Percentiles rank a stretch among this genome's conserved stretches.
These are phyloP conservation scores for Crypturellus undulatus DNA, from an alignment of 2,113 vertebrate genomes.

Conservation along the genomic window DNA sequence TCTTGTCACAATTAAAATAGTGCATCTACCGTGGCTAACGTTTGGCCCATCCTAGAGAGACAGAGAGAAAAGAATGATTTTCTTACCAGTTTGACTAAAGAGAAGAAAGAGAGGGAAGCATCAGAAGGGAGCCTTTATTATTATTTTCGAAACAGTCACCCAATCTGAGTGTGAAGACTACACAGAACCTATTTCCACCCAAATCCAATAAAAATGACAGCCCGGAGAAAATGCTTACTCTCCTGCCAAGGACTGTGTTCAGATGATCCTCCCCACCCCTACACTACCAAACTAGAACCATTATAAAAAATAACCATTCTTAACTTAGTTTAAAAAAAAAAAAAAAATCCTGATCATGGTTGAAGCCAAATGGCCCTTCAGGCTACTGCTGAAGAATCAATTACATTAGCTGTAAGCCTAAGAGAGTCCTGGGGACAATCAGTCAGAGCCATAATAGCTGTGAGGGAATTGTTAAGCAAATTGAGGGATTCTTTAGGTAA, in stretches of 20 bases:
- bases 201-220: constrained; percentile 38
- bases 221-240: constrained; percentile 31
- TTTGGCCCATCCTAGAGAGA: background rate
- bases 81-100: background rate
- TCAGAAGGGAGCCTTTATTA: background rate
- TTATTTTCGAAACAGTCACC: background rate
- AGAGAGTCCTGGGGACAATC: constrained; percentile 71
- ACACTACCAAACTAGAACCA: constrained; percentile 42
- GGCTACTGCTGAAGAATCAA: constrained; percentile 74
- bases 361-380: constrained; percentile 72
- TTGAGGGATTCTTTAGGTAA: constrained; percentile 76
- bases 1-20: background rate
- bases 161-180: constrained; percentile 9
- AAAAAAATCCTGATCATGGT: constrained; percentile 36
- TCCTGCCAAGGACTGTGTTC: constrained; percentile 21
- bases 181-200: background rate
- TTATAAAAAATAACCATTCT: constrained; percentile 44
- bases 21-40: background rate
- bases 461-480: constrained; percentile 78
- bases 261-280: constrained; percentile 7
- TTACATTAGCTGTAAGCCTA: constrained; percentile 72
- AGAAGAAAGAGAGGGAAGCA: background rate
- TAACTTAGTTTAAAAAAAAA: constrained; percentile 49
- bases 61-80: background rate
- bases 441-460: constrained; percentile 75